Base-by-base conservation (phyloP, 2,888 invertebrate species). In the Gastrophysa polygoni region DNA sequence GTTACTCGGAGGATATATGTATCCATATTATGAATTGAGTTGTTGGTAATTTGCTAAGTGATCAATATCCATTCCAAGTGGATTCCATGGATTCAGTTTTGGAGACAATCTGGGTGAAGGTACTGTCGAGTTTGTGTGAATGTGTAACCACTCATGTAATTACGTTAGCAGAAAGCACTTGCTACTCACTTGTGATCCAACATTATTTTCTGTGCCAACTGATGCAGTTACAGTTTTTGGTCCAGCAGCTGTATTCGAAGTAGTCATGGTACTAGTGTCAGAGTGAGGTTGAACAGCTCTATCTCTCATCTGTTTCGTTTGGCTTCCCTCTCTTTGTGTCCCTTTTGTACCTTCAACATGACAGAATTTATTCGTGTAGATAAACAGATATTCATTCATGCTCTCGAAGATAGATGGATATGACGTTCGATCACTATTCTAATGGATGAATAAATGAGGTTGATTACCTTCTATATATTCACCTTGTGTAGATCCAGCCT, bases 201-300 rank as follows among this genome's bases (percentile, higher is more conserved):
- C 88, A 77, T 86, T 89, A 76, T 88, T 89, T 77, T 91, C 90
- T 32, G 88, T 87, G 69, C 89, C 89, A 64, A 89, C 89, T 21
- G 87, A 87, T 48, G 87, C 87, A 44, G 87, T 88, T 59, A 86
- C 87, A 63, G 87, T 88, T 77, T 87, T 87, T 56, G 87, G 86
- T 52, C 86, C 86, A 32, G 87, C 86, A 21, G 87, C 84, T 43
- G 87, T 86, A 73, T 87, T 88, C 20, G 86, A 85, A 16, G 87
- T 87, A 84, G 88, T 88, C 38, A 89, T 88, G 21, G 87, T 86
- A 11, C 89, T 87, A 78, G 90, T 90, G 77, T 90, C 90, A 0
- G 88, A 87, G 77, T 90, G 90, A n/a, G 88, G 87, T 71, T 89
- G 88, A n/a, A 80, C 79, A 29, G 77, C 81, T 14, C 81, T 74